phyloP scores from a whole-genome alignment of 2,888 invertebrate genomes.

The Campoplex capitator region DNA sequence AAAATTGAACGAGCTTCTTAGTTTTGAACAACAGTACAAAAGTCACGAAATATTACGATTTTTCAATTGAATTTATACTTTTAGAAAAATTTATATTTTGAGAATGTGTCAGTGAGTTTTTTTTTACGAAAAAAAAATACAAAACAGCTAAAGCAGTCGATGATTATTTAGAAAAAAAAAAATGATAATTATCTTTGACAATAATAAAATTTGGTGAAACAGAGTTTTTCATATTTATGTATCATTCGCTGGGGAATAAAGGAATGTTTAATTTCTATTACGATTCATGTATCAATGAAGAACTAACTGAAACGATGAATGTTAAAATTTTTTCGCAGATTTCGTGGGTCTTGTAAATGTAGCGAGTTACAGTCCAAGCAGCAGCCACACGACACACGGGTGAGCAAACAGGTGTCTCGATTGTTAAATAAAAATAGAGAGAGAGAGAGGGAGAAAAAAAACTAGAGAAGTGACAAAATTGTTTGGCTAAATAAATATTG shows the following conservation, averaged over 20 bases:
- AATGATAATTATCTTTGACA: no score
- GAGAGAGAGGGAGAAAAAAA: not conserved
- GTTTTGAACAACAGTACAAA: no score
- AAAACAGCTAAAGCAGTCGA: no score
- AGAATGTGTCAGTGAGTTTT: no score
- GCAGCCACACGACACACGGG: slow-evolving; percentile 63
- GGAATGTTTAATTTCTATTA: not conserved
- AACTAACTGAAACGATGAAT: slow-evolving; percentile 9
- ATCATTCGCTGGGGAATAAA: not conserved
- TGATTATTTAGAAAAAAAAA: no score
- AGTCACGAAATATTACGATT: no score
- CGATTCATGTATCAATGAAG: not conserved
- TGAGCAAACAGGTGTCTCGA: slow-evolving; percentile 40
- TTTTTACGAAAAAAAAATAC: not conserved
- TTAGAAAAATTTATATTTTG: no score
- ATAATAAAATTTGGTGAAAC: no score
- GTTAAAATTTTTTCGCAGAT: slow-evolving; percentile 41
- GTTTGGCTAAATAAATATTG: slow-evolving; percentile 11
- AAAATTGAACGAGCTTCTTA: no score
- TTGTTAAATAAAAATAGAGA: not conserved
- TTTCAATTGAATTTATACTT: no score
- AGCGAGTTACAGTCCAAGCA: slow-evolving; percentile 66
- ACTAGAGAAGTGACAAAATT: not conserved
- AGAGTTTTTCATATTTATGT: not conserved
- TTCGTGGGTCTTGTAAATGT: slow-evolving; percentile 61